Conservation (phyloP, 2,888 invertebrate genomes). For the Myopa testacea region DNA sequence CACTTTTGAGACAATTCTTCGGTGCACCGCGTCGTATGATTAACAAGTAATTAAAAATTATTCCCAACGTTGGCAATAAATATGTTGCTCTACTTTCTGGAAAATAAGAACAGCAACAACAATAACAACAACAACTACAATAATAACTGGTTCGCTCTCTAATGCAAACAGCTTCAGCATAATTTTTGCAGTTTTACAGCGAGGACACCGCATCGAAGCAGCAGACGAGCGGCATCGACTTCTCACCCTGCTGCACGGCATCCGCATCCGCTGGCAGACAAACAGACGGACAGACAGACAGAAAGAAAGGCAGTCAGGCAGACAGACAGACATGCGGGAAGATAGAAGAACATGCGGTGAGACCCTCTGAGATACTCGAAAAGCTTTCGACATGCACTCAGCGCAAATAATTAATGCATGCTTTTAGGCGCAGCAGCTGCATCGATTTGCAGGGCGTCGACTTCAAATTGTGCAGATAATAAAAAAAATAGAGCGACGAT, state of each 20-base stretch:
- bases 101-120: too few relatives aligned
- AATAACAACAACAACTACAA: too few relatives aligned
- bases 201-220: too few relatives aligned
- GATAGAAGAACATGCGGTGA: not conserved
- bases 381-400: not conserved
- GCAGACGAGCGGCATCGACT: not conserved
- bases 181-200: too few relatives aligned
- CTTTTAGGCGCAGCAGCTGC: slow-evolving; percentile 20
- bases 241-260: not conserved
- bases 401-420: slow-evolving; percentile 28
- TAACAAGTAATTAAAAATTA: not conserved
- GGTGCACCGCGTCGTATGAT: not conserved
- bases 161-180: too few relatives aligned
- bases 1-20: not conserved
- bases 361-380: not conserved
- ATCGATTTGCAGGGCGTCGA: not conserved
- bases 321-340: not conserved
- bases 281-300: not conserved
- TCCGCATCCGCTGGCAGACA: not conserved
- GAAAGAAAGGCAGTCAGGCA: not conserved
- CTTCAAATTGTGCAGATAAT: not conserved
- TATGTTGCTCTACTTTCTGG: not conserved
- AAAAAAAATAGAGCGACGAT: not conserved
- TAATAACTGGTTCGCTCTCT: too few relatives aligned
- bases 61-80: not conserved